These are phyloP conservation scores for Epistrophella euchroma DNA, from an alignment of 2,888 invertebrate genomes.

Conservation along the genomic window DNA sequence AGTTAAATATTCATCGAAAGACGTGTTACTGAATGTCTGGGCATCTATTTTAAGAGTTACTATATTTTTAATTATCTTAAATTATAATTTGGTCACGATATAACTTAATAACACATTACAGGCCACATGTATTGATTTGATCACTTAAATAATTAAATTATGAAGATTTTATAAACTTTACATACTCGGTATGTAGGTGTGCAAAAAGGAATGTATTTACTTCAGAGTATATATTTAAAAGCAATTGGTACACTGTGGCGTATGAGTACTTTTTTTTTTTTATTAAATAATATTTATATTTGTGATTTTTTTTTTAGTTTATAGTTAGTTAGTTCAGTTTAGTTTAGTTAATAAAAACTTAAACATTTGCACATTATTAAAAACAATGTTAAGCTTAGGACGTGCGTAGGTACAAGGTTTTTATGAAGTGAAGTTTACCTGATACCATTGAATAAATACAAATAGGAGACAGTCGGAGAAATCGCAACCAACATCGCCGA, in stretches of 20 bases:
- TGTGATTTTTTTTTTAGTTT: neutral
- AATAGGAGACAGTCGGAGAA: too few species aligned
- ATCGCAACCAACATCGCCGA: too few species aligned
- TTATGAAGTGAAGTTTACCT: too few species aligned
- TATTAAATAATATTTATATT: neutral
- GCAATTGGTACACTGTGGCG: neutral
- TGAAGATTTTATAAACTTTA: too few species aligned
- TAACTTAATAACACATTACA: neutral
- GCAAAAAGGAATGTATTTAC: neutral
- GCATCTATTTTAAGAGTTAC: neutral
- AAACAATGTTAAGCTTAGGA: too few species aligned
- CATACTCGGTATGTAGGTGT: too few species aligned
- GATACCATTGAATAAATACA: too few species aligned
- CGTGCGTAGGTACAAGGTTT: too few species aligned
- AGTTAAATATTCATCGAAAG: neutral
- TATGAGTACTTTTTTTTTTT: constrained; percentile 9
- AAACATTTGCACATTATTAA: too few species aligned
- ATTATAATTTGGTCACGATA: constrained; percentile 6
- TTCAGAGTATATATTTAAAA: neutral
- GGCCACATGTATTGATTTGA: neutral
- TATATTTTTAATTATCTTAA: neutral
- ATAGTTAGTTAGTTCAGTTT: too few species aligned
- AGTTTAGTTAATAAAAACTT: too few species aligned
- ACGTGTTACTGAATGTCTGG: neutral
- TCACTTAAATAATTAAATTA: too few species aligned